Conservation (phyloP, 2,113 vertebrate species). For the Cygnus atratus region DNA sequence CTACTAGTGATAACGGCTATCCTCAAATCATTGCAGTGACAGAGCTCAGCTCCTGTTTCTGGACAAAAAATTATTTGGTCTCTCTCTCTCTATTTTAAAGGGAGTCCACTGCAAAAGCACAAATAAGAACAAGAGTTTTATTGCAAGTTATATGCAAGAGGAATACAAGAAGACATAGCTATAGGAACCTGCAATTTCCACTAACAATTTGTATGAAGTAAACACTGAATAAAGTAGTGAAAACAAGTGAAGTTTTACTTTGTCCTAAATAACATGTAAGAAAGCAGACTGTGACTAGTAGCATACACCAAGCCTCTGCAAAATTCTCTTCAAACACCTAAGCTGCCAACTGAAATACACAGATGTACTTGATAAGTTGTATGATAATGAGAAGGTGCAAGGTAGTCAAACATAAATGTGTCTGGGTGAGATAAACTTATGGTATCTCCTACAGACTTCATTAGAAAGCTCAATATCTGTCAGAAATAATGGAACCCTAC, state of each 20-base stretch:
- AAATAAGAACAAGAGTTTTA: conserved; percentile 55
- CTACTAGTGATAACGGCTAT: not conserved
- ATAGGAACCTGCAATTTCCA: conserved; percentile 36
- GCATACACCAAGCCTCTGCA: not conserved
- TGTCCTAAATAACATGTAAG: conserved; percentile 29
- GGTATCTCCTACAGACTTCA: not conserved
- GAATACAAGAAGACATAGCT: conserved; percentile 44
- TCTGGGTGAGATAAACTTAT: not conserved
- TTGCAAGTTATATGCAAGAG: conserved; percentile 36
- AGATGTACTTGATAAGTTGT: not conserved
- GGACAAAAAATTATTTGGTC: conserved; percentile 58
- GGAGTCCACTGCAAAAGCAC: conserved; percentile 36
- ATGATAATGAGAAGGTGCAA: not conserved
- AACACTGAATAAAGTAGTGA: conserved; percentile 20
- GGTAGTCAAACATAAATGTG: not conserved
- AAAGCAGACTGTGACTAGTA: not conserved
- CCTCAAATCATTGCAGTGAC: not conserved
- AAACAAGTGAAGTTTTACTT: not conserved
- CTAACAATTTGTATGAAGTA: conserved; percentile 44
- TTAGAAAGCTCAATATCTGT: not conserved
- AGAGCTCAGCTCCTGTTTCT: conserved; percentile 46
- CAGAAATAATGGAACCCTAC: not conserved
- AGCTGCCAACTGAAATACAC: not conserved
- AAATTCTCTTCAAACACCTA: not conserved
- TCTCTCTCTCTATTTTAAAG: not conserved